These are phyloP conservation scores for Phyllostomus discolor DNA, from an alignment of 2,113 vertebrate genomes.

Conservation along the genomic window DNA sequence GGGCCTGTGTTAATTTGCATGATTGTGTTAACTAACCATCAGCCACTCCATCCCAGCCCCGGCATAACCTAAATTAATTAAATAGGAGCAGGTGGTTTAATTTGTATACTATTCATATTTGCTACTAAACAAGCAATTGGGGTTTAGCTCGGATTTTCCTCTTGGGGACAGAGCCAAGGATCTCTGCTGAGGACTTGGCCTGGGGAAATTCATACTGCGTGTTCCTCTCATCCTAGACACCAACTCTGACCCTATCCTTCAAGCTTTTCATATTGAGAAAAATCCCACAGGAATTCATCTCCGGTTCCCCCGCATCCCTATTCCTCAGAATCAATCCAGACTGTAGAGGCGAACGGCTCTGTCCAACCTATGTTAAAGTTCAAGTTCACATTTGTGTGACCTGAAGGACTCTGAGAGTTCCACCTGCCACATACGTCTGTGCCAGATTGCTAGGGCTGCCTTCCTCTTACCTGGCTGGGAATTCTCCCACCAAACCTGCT, in stretches of 20 bases:
- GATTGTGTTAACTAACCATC: constrained; percentile 60
- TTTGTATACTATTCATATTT: constrained; percentile 71
- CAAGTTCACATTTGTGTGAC: background rate
- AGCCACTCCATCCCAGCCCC: constrained; percentile 15
- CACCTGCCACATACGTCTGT: background rate
- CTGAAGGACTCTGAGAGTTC: background rate
- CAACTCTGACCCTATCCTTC: background rate
- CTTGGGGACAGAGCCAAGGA: constrained; percentile 29
- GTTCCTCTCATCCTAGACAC: background rate
- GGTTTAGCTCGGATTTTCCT: constrained; percentile 50
- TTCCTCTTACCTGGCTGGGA: background rate
- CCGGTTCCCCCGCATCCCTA: background rate
- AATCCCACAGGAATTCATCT: background rate
- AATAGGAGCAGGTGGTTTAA: constrained; percentile 64
- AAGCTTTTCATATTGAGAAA: background rate
- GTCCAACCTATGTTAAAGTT: background rate
- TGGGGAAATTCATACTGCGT: background rate
- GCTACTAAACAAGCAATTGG: constrained; percentile 70
- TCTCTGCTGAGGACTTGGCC: constrained; percentile 2
- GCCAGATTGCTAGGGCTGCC: background rate
- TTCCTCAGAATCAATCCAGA: background rate
- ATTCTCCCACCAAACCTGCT: background rate
- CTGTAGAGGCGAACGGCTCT: background rate
- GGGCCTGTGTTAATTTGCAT: constrained; percentile 57
- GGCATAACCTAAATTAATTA: constrained; percentile 64